Evolutionary conservation across 2,113 vertebrate genomes (phyloP), one percentile per base, ranked within the genome.

Genomic region (Sinocyclocheilus anophthalmus): DNA sequence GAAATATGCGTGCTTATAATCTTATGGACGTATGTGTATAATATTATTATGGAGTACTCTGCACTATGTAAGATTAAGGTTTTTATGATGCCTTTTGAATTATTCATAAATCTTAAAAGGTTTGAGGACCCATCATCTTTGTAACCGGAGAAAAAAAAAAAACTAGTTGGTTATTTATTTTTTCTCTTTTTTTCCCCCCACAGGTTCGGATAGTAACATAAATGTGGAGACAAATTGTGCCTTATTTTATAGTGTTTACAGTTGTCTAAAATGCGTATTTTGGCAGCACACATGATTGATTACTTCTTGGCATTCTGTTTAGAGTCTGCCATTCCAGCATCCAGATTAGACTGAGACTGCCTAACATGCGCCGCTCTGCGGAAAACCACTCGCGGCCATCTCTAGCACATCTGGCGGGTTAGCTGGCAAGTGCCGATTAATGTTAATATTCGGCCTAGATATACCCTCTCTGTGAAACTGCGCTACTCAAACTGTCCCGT

Each of bases 401-500:
- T n/a, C n/a, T n/a, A n/a, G n/a, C n/a, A n/a, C n/a, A n/a, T n/a
- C n/a, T n/a, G n/a, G n/a, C n/a, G n/a, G n/a, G n/a, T n/a, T n/a
- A n/a, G n/a, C n/a, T n/a, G n/a, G n/a, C n/a, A n/a, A n/a, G n/a
- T n/a, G n/a, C n/a, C n/a, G n/a, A n/a, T n/a, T n/a, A n/a, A n/a
- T n/a, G n/a, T n/a, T n/a, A n/a, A n/a, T n/a, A n/a, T n/a, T n/a
- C n/a, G n/a, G n/a, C n/a, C n/a, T n/a, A n/a, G n/a, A n/a, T n/a
- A n/a, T n/a, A n/a, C n/a, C n/a, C n/a, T n/a, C n/a, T n/a, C n/a
- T n/a, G n/a, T n/a, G n/a, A n/a, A n/a, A n/a, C n/a, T n/a, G n/a
- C n/a, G n/a, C n/a, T n/a, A n/a, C 91, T 92, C 91, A 91, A 93
- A 93, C 92, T 91, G 92, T 90, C 92, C 92, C 92, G 92, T 91